Evolutionary conservation across 2,888 invertebrate genomes (phyloP).

Genomic region (Mimumesa dahlbomi): DNA sequence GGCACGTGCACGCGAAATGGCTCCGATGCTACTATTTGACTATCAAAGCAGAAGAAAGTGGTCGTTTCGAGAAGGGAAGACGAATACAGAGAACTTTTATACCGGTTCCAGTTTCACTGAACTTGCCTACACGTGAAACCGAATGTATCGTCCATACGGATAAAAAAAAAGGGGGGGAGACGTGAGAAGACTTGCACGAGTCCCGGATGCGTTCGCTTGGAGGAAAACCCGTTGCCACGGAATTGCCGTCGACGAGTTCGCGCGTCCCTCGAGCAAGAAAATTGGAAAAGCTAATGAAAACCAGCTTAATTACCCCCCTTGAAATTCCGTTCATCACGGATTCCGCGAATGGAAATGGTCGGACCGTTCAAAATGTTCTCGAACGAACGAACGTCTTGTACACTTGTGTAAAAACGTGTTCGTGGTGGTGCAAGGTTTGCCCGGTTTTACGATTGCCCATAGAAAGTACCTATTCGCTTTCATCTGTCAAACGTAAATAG

Average conservation of each 20-base stretch:
- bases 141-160: conserved; percentile 26
- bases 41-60: conserved; percentile 41
- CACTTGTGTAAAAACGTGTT: too few species aligned
- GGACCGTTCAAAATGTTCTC: neutral
- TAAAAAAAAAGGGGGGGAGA: too few species aligned
- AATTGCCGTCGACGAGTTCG: too few species aligned
- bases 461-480: conserved; percentile 56
- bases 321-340: too few species aligned
- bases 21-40: neutral
- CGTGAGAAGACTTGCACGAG: too few species aligned
- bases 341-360: too few species aligned
- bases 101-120: conserved; percentile 58
- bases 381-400: too few species aligned
- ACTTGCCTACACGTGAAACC: conserved; percentile 41
- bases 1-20: neutral
- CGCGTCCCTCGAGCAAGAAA: too few species aligned
- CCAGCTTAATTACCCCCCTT: too few species aligned
- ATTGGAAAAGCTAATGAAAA: too few species aligned
- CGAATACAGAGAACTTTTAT: conserved; percentile 41
- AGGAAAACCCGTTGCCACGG: too few species aligned
- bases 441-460: conserved; percentile 48
- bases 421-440: conserved; percentile 9
- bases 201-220: too few species aligned
- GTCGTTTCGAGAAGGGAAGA: conserved; percentile 35
- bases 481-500: conserved; percentile 31